Evolutionary conservation across 2,888 invertebrate species (phyloP), one percentile per base, ranked within the genome.

Genomic region (Cheilosia vernalis): DNA sequence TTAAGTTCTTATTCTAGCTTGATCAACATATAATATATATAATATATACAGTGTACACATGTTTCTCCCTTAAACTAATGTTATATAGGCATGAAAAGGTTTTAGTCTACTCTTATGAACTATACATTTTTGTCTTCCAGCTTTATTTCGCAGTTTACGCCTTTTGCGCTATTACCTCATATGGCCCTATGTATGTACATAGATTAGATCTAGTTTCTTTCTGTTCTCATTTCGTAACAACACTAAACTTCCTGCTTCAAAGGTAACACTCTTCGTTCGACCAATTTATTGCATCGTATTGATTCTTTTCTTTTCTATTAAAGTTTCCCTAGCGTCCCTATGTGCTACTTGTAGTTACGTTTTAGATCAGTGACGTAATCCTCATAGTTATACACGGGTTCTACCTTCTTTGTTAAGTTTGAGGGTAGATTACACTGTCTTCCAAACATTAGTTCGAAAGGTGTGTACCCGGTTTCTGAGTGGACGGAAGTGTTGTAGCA

Each of bases 371-470:
- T 33, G 9, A 33, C 10, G 7, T 33, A 33, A 10, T 33, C 10
- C 2, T 33, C 9, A 7, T 33, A 33, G 10, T 33, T 49, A 13
- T 49, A 49, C 19, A 53, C n/a, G 1, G 51, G 51, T 2, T 51
- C 51, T 51, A 27, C 4, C 0, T 51, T 0, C 0, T 24, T 51
- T 5, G 24, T 24, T 51, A 51, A 5, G 1, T 24, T 51, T 13
- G 51, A 4, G 1, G 24, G 27, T 4, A 24, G 27, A 1, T 27
- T 24, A 15, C 49, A 47, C 47, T 63, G 44, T 47, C 17, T 30
- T 27, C 47, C 30, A 10, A 63, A 47, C 19, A 63, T 21, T 63
- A 47, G 4, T 47, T 44, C 61, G n/a, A 61, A 47, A 47, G 61
- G 47, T 19, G 30, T 61, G 2, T n/a, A 24, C 24, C 24, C 47